Evolutionary conservation across 92 coral and sea anemone genomes (phyloP), one percentile per base, ranked within the genome.

Genomic region (Pocillopora meandrina): DNA sequence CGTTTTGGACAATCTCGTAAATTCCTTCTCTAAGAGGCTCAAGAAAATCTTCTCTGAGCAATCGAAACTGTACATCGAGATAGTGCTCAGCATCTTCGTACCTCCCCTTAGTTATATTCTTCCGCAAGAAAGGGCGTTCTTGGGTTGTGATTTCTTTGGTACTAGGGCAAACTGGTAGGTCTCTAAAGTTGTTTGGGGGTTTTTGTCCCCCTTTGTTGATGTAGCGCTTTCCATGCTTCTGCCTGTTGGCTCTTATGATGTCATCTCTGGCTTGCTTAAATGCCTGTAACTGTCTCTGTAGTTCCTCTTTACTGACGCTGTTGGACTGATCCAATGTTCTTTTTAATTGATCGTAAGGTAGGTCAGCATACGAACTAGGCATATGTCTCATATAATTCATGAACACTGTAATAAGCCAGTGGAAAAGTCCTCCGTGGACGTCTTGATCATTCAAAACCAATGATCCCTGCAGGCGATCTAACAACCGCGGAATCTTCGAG

Each of bases 51-150:
- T 90, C 98, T 74, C 98, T 78, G 31, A 89, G 87, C 12, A 94
- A 90, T 20, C 98, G 90, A 56, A 94, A 94, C 86, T 94, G 98
- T 14, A 94, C 94, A 83, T 94, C 98, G 3, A 94, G 90, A 55
- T 94, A 94, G 81, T 94, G 93, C 75, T 90, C 91, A 8, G 82
- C 87, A 47, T 94, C 91, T 18, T 79, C 84, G 63, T 90, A 94
- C 31, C 83, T 68, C 49, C 98, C 98, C 65, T 79, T 84, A 15
- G 75, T 76, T 21, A 94, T 86, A 72, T 94, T 92, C 75, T 85
- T 81, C 1, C 98, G 91, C 63, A 94, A 80, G 58, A 91, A 93
- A 3, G 97, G 92, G 67, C 78, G 83, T n/a, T 84, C 89, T 11
- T 85, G 76, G n/a, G 95, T 65, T 61, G 70, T 73, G 63, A 93